A percentile compares a stretch with the other conserved stretches of the same genome.
Conservation (phyloP, 2,888 invertebrate genomes). For the Ernsta delagoae region DNA sequence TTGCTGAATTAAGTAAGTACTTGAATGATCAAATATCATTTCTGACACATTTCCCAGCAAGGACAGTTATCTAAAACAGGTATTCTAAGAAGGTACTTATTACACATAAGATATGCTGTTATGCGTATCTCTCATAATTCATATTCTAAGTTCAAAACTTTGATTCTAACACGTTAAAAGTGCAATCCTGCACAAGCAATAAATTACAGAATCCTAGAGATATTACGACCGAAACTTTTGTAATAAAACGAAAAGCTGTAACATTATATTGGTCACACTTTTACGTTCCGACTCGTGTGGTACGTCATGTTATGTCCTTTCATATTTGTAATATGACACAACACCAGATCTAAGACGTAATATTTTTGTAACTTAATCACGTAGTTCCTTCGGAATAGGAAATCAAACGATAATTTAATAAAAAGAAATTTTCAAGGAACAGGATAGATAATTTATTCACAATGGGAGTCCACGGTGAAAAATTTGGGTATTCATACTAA, state of each 20-base stretch:
- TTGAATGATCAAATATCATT: too few relatives aligned
- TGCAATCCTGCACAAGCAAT: slow-evolving; percentile 13
- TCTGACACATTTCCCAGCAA: too few relatives aligned
- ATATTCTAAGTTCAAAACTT: background rate
- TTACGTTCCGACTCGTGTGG: background rate
- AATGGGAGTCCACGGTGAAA: background rate
- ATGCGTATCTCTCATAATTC: background rate
- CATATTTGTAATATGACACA: too few relatives aligned
- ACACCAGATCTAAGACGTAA: too few relatives aligned
- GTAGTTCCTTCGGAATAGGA: background rate
- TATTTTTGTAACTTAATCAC: too few relatives aligned
- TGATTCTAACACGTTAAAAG: background rate
- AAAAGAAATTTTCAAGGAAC: background rate
- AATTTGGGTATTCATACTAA: background rate
- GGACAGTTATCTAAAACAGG: too few relatives aligned
- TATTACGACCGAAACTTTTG: slow-evolving; percentile 15
- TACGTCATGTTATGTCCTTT: background rate
- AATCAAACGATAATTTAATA: background rate
- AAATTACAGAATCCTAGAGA: slow-evolving; percentile 4
- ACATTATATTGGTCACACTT: background rate
- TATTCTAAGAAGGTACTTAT: too few relatives aligned
- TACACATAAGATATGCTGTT: too few relatives aligned
- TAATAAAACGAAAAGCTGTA: slow-evolving; percentile 10
- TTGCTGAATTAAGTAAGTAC: too few relatives aligned
- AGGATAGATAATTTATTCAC: background rate